Conservation (phyloP, 1,140 invertebrate species). For the Tigriopus japonicus region DNA sequence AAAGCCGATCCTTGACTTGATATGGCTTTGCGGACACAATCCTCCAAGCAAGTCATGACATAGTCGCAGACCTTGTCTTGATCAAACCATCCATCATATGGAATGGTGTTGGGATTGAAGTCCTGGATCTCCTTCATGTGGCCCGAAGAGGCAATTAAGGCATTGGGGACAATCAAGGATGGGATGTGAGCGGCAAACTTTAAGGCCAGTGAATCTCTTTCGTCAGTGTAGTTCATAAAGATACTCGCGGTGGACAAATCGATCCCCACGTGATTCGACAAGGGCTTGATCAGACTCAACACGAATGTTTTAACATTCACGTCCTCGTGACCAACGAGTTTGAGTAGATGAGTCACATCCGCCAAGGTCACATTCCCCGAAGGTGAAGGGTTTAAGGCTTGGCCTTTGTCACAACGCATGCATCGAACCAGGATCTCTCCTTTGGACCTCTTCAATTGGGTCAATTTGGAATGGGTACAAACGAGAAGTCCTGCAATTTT, state of each 20-base stretch:
- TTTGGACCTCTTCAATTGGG: not conserved
- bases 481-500: not conserved
- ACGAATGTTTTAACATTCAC: not conserved
- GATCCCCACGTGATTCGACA: not conserved
- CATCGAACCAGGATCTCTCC: not conserved
- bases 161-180: not conserved
- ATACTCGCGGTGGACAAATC: not conserved
- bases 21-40: no score
- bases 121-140: not conserved
- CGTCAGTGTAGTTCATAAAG: not conserved
- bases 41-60: no score
- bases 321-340: not conserved
- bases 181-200: not conserved
- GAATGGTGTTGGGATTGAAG: not conserved
- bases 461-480: not conserved
- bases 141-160: not conserved
- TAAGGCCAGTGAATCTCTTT: not conserved
- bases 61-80: no score
- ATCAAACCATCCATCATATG: not conserved
- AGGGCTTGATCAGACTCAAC: not conserved
- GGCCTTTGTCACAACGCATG: not conserved
- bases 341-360: not conserved
- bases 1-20: no score
- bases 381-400: not conserved
- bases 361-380: not conserved